phyloP scores from a whole-genome alignment of 2,797 vertebrate species.

The Hemibagrus guttatus region DNA sequence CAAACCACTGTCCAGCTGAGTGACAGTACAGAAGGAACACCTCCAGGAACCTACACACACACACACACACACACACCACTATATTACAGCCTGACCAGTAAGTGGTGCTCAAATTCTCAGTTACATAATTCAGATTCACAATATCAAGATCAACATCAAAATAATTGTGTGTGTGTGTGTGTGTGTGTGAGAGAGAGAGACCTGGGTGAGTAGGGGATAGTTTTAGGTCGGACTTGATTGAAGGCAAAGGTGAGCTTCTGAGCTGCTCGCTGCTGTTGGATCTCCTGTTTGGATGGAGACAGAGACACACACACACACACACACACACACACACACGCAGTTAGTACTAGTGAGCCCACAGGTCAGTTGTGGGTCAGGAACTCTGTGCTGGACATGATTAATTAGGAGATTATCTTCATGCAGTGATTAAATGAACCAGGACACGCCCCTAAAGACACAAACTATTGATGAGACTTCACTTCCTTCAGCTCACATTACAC shows the following conservation, averaged over 20 bases:
- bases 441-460: too few species aligned
- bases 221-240: conserved; percentile 96
- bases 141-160: too few species aligned
- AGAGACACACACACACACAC: conserved; percentile 23
- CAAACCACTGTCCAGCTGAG: conserved; percentile 99
- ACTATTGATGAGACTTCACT: too few species aligned
- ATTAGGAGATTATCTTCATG: not conserved
- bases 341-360: not conserved
- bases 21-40: conserved; percentile 97
- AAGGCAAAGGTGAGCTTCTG: conserved; percentile 98
- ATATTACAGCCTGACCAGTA: not conserved
- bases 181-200: too few species aligned
- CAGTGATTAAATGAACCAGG: not conserved
- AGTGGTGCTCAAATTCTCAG: not conserved
- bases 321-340: not conserved
- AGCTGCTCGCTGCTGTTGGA: conserved; percentile 96
- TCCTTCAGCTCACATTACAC: too few species aligned
- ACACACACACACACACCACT: conserved; percentile 27
- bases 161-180: not conserved
- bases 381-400: not conserved
- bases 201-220: conserved; percentile 97
- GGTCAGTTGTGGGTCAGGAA: not conserved
- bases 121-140: not conserved
- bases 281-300: conserved; percentile 81
- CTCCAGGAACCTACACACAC: conserved; percentile 86